Conservation (phyloP, 2,113 vertebrate genomes). For the Parotia lawesii region DNA sequence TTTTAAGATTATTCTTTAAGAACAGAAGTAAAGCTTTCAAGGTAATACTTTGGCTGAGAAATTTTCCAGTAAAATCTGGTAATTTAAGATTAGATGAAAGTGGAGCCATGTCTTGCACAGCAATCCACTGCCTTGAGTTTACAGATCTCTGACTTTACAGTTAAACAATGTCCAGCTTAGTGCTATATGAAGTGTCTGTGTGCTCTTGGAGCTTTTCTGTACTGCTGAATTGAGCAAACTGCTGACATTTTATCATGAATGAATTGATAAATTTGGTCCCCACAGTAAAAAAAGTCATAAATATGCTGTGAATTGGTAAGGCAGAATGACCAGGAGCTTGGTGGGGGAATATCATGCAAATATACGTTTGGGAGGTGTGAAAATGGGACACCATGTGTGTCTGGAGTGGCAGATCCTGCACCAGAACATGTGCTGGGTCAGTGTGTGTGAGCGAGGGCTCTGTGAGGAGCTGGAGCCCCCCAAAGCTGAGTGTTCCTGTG, state of each 20-base stretch:
- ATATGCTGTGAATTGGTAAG: not conserved
- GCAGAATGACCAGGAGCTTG: not conserved
- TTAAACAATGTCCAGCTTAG: not conserved
- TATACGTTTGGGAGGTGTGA: not conserved
- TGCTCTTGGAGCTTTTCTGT: not conserved
- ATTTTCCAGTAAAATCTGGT: not conserved
- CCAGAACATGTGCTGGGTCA: fast-evolving
- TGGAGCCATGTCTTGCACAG: not conserved
- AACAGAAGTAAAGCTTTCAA: not conserved
- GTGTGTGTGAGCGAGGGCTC: not conserved
- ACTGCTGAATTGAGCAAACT: not conserved
- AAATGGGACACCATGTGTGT: fast-evolving
- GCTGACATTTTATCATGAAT: not conserved
- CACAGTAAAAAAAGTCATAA: not conserved
- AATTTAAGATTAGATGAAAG: not conserved
- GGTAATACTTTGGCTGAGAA: not conserved
- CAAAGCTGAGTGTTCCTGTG: not conserved
- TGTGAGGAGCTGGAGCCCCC: not conserved
- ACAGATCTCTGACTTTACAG: not conserved
- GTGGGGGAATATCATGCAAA: not conserved
- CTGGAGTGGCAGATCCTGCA: not conserved
- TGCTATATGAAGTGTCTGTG: not conserved
- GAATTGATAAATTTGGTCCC: not conserved
- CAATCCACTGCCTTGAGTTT: not conserved
- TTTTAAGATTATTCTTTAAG: not conserved